Base-by-base conservation (phyloP, 1,140 invertebrate species). In the Drosophila biarmipes region DNA sequence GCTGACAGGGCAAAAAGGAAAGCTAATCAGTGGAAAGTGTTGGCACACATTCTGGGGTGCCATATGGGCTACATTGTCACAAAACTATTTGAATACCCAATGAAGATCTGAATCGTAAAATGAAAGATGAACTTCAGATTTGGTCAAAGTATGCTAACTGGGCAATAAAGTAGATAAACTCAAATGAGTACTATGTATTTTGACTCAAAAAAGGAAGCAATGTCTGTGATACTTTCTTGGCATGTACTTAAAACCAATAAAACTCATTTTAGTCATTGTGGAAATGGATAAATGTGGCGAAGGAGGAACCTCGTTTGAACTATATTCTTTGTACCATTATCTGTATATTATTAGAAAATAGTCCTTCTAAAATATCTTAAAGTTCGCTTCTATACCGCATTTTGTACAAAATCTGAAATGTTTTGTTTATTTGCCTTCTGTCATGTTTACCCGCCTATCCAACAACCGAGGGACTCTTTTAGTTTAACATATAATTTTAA, bases 11-110 rank as follows among this genome's bases (percentile, higher is more conserved):
- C 48, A 34, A 51, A 51, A 10, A 46, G 31, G 17, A 17, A 34
- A 63, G 61, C 11, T 21, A 61, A 40, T 61, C 48, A 54, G 19
- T 27, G 15, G 7, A 1, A 17, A 29, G 2, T n/a, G 29, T 55
- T 56, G 4, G 4, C 3, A 21, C 4, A 19, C 10, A 21, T 43
- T 19, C 1, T 43, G 29, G 29, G 48, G 10, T 34, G 3, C 15
- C 0, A 12, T 17, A 4, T 34, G 19, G 15, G 10, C 12, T 34
- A 19, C 48, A 34, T 51, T 51, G 48, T 7, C 5, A 12, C 15
- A 51, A 51, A 51, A 51, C 29, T 34, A 31, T 51, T 34, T 34
- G 27, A 12, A 31, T 48, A 48, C 12, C 14, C 21, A 48, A 29
- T 29, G 2, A 29, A 49, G n/a, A 49, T 31, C 5, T 31, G n/a